Evolutionary conservation across 2,113 vertebrate genomes (phyloP), one percentile per base, ranked within the genome.

Genomic region (Sylvietta virens): DNA sequence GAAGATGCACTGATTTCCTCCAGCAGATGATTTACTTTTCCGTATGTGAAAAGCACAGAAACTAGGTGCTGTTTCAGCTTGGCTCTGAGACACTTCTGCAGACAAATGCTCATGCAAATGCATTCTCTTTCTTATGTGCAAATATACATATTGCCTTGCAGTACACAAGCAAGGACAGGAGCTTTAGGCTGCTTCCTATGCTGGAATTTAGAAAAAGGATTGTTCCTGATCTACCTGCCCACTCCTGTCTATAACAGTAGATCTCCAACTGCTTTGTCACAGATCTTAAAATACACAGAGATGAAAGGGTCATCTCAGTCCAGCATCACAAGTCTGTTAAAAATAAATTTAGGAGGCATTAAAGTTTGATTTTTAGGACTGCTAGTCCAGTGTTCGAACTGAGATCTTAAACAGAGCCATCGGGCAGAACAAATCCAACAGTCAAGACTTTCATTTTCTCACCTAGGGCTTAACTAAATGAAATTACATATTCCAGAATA

Each of bases 251-350:
- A 26, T 61, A 83, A 73, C 92, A 92, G 90, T 51, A 92, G 64
- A 60, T 92, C 31, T 74, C 67, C 76, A 86, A 30, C 79, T 64
- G 64, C 90, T 90, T 92, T 90, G 60, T 69, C 42, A 64, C 33
- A 64, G 64, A 92, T 78, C 86, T 92, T 91, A 69, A 92, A 92
- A 86, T n/a, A 86, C 21, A 37, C 10, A 42, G 73, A 82, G 53
- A 86, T 90, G 56, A 93, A 95, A 94, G 30, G 51, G 90, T 84
- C n/a, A n/a, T n/a, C n/a, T n/a, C 53, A 56, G 88, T 86, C 82
- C 72, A 84, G 66, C 83, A 78, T 33, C 80, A 81, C 27, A 92
- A 83, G 51, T 50, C 56, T 67, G 53, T 88, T 92, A 94, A 90
- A 91, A 93, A 86, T 70, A 86, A 33, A 81, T 78, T 66, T 57